These are phyloP conservation scores for Pygoscelis adeliae DNA, from an alignment of 2,113 vertebrate genomes.

Conservation along the genomic window DNA sequence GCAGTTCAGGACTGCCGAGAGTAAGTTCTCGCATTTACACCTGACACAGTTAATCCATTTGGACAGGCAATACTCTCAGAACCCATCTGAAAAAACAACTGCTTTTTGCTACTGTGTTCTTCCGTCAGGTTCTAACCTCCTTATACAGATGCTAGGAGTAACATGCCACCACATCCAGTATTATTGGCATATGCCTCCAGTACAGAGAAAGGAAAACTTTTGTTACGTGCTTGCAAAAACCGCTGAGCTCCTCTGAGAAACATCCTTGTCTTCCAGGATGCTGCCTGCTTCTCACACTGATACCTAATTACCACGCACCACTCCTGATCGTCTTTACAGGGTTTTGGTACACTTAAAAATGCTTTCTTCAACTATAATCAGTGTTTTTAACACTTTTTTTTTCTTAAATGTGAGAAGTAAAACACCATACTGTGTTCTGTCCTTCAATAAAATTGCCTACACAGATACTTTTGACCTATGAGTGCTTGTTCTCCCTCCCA, in stretches of 20 bases:
- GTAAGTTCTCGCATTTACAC: background rate
- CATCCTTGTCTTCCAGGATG: background rate
- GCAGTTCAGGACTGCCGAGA: background rate
- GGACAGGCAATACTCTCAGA: background rate
- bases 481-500: background rate
- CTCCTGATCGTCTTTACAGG: background rate
- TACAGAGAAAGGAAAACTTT: constrained; percentile 20
- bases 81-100: background rate
- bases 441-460: constrained; percentile 7
- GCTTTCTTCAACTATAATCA: constrained; percentile 4
- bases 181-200: background rate
- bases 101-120: background rate
- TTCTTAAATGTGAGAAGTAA: background rate
- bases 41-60: background rate
- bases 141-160: background rate
- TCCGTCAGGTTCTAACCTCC: background rate
- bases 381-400: background rate
- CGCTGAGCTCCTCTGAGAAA: constrained; percentile 33
- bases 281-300: background rate
- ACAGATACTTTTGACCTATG: background rate
- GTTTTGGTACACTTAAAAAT: constrained; percentile 18
- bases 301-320: constrained; percentile 16
- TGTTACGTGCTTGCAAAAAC: background rate
- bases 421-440: background rate
- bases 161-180: background rate